These are phyloP conservation scores for Hydropsyche tenuis DNA, from an alignment of 1,140 invertebrate genomes.

Conservation along the genomic window DNA sequence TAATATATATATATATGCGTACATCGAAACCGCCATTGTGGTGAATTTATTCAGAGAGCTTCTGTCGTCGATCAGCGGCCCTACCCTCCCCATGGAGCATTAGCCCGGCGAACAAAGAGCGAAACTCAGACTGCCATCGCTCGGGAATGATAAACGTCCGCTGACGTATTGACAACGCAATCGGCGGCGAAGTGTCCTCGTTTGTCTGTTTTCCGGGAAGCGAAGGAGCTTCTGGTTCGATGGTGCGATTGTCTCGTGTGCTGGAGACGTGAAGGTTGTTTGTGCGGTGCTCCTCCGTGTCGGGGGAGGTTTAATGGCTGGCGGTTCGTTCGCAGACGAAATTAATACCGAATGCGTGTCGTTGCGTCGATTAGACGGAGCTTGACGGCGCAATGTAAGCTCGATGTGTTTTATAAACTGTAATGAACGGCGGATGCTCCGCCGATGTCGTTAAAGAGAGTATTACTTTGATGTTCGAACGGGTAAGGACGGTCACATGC, in stretches of 20 bases:
- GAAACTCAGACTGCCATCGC: neutral
- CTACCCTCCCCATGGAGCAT: neutral
- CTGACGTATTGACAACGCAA: constrained; percentile 9
- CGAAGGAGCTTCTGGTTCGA: neutral
- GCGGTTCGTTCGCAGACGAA: neutral
- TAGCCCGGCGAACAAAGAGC: neutral
- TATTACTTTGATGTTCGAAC: too few species aligned
- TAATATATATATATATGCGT: neutral
- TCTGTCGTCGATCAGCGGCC: neutral
- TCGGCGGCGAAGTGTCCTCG: constrained; percentile 4
- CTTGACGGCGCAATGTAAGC: neutral
- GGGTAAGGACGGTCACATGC: too few species aligned
- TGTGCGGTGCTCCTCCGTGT: neutral
- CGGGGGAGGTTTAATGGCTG: neutral
- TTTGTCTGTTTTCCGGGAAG: neutral
- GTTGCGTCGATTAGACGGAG: neutral
- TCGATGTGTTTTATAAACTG: neutral
- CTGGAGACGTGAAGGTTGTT: neutral
- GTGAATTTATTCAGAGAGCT: constrained; percentile 16
- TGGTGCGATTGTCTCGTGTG: neutral
- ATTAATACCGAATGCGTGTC: constrained; percentile 12
- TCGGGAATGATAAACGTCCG: neutral
- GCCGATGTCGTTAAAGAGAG: too few species aligned
- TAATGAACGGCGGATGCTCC: too few species aligned
- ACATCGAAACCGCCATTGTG: neutral